phyloP scores from a whole-genome alignment of 2,888 invertebrate genomes.

The Drosophila picticornis region DNA sequence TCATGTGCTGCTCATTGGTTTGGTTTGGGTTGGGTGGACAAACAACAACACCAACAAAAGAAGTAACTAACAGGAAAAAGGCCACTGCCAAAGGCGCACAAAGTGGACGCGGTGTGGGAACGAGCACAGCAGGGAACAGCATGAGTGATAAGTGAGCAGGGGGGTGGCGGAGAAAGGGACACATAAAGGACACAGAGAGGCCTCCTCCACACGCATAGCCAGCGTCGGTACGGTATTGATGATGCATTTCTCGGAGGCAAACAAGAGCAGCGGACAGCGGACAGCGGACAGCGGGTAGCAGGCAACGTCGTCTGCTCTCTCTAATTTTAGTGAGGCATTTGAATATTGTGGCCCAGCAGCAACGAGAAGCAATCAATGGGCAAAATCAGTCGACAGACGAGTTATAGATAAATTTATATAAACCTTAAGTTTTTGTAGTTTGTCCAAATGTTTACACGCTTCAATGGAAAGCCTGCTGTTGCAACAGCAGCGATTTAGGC shows the following conservation, averaged over 20 bases:
- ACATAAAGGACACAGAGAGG: constrained; percentile 1
- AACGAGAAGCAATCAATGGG: not conserved
- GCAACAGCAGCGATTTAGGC: not conserved
- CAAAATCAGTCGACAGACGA: not conserved
- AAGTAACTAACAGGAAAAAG: constrained; percentile 18
- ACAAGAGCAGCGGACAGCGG: constrained; percentile 32
- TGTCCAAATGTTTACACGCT: not conserved
- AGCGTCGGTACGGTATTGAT: constrained; percentile 60
- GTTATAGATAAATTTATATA: not conserved
- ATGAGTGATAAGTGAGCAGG: constrained; percentile 51
- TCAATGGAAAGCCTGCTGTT: not conserved
- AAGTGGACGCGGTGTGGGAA: constrained; percentile 7
- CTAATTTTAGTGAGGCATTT: constrained; percentile 1
- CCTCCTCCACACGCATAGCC: constrained; percentile 2
- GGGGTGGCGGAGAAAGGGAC: not conserved
- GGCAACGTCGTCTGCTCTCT: constrained; percentile 40
- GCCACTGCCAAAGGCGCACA: constrained; percentile 42
- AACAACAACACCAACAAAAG: constrained; percentile 19
- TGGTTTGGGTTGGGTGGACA: not conserved
- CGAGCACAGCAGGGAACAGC: constrained; percentile 29
- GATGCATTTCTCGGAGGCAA: constrained; percentile 76
- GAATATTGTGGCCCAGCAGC: not conserved
- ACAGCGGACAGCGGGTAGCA: constrained; percentile 13
- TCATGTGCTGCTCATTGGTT: constrained; percentile 9
- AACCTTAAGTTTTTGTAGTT: not conserved